phyloP scores from a whole-genome alignment of 1,140 invertebrate species.

The Bombyx mori region DNA sequence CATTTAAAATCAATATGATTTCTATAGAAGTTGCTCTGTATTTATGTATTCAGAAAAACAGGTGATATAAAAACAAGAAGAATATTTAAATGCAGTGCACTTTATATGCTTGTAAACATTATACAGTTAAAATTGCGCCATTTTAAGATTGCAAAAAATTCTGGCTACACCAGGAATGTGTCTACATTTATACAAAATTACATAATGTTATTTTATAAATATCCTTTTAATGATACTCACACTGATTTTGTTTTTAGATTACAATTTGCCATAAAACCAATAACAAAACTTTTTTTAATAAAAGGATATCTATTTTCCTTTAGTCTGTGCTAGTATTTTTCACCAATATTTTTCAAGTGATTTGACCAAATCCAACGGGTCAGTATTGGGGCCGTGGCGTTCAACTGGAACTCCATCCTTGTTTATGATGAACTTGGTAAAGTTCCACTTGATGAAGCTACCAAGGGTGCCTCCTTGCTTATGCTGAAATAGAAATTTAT shows the following conservation, averaged over 20 bases:
- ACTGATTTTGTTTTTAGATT: background rate
- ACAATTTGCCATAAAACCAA: background rate
- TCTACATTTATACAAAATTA: no score
- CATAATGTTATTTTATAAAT: no score
- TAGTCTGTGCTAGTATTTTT: constrained; percentile 1
- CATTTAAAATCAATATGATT: no score
- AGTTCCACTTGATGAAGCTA: constrained; percentile 96
- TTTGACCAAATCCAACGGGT: constrained; percentile 79
- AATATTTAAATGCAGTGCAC: no score
- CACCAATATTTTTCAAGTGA: constrained; percentile 80
- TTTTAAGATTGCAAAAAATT: background rate
- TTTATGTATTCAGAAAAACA: no score
- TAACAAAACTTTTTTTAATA: background rate
- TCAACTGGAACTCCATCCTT: constrained; percentile 89
- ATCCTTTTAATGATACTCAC: no score
- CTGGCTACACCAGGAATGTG: background rate
- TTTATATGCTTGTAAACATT: no score
- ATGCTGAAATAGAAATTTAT: constrained; percentile 44
- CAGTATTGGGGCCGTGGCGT: constrained; percentile 83
- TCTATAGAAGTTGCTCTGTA: no score
- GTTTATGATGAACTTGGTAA: constrained; percentile 95
- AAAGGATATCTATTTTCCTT: background rate
- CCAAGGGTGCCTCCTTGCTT: constrained; percentile 84
- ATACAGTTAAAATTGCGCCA: background rate
- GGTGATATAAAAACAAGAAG: no score